Evolutionary conservation across 1,140 invertebrate genomes (phyloP).

Genomic region (Aphelenchoides fujianensis): DNA sequence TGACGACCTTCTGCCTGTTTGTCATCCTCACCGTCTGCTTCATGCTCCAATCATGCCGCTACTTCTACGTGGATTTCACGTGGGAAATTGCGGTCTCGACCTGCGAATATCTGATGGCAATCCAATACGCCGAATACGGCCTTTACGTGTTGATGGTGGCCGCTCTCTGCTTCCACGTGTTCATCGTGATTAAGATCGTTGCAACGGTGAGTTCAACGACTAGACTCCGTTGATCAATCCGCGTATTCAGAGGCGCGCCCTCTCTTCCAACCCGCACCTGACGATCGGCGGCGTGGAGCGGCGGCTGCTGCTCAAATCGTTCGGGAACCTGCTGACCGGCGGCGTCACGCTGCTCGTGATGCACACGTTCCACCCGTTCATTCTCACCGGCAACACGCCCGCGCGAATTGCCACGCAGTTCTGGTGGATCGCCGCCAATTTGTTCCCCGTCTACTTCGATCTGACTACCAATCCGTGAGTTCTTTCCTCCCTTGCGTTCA

Average conservation of each 20-base stretch:
- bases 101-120: background rate
- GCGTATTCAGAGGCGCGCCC: background rate
- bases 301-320: background rate
- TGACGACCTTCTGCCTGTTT: background rate
- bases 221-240: background rate
- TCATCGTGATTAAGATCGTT: background rate
- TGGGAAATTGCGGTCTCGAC: conserved; percentile 6
- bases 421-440: background rate
- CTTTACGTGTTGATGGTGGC: background rate
- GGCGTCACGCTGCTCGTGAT: background rate
- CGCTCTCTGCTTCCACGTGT: background rate
- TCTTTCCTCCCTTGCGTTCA: background rate
- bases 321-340: background rate
- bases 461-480: background rate
- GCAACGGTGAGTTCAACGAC: background rate
- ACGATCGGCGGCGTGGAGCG: background rate
- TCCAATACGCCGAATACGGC: background rate
- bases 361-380: background rate
- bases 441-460: background rate
- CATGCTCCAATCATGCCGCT: background rate
- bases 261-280: too few species aligned
- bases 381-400: background rate
- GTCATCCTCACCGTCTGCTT: background rate
- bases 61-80: background rate
- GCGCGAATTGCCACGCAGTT: background rate